Conservation (phyloP, 2,797 vertebrate genomes). For the Squalus acanthias region DNA sequence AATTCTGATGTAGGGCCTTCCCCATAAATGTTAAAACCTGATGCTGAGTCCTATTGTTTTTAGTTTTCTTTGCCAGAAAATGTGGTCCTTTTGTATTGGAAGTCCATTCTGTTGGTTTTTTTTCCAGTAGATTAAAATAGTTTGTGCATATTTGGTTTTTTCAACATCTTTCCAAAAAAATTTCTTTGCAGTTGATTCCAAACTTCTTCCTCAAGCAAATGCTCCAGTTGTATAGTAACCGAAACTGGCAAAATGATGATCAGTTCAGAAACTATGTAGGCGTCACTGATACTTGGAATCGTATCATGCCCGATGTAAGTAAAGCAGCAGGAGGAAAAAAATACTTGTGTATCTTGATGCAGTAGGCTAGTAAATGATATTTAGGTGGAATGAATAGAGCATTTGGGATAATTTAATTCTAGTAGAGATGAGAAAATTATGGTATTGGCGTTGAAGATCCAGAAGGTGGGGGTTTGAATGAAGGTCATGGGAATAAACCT, state of each 20-base stretch:
- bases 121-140: neutral
- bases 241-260: conserved; percentile 49
- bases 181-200: conserved; percentile 53
- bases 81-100: neutral
- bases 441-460: neutral
- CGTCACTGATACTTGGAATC: conserved; percentile 62
- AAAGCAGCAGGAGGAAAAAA: neutral
- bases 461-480: neutral
- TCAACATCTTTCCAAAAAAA: conserved; percentile 3
- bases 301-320: conserved; percentile 63
- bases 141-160: neutral
- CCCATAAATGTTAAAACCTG: neutral
- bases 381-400: neutral
- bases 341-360: neutral
- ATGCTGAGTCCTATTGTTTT: neutral
- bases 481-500: neutral
- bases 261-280: conserved; percentile 45
- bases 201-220: conserved; percentile 69
- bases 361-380: neutral
- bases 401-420: neutral
- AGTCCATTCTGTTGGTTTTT: neutral
- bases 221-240: conserved; percentile 61
- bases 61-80: no score
- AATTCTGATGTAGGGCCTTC: neutral
- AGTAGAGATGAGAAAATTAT: neutral